Evolutionary conservation across 2,797 vertebrate species (phyloP).

Genomic region (Glyptemys insculpta): DNA sequence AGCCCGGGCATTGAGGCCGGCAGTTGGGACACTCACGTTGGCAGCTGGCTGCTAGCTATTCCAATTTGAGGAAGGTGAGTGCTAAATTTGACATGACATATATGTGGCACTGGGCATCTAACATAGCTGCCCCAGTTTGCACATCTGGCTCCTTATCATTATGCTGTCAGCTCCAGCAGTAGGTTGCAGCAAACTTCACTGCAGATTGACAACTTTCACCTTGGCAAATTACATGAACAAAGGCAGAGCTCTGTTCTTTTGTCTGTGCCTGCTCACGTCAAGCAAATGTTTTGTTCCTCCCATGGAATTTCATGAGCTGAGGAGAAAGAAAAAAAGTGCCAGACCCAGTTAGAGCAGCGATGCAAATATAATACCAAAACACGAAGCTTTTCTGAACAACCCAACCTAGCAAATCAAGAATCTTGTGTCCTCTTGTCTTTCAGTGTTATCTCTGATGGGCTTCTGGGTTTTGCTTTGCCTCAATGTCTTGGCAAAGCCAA

Average conservation of each 20-base stretch:
- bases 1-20: background rate
- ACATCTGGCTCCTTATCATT: background rate
- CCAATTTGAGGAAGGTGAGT: background rate
- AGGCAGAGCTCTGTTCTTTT: background rate
- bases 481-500: background rate
- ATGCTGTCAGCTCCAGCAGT: background rate
- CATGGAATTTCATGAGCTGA: background rate
- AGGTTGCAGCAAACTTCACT: rapidly evolving
- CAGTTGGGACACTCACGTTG: background rate
- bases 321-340: rapidly evolving
- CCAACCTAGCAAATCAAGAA: background rate
- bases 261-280: constrained; percentile 5
- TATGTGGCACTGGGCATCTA: rapidly evolving
- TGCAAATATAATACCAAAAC: background rate
- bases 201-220: background rate
- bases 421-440: background rate
- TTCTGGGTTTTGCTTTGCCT: background rate
- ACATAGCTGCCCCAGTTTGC: rapidly evolving
- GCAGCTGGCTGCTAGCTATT: rapidly evolving
- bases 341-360: background rate
- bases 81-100: rapidly evolving
- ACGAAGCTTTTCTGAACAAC: background rate
- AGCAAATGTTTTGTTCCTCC: background rate
- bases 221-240: background rate
- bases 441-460: background rate